Evolutionary conservation across 1,140 invertebrate species (phyloP), one percentile per base, ranked within the genome.

Genomic region (Formica selysi): DNA sequence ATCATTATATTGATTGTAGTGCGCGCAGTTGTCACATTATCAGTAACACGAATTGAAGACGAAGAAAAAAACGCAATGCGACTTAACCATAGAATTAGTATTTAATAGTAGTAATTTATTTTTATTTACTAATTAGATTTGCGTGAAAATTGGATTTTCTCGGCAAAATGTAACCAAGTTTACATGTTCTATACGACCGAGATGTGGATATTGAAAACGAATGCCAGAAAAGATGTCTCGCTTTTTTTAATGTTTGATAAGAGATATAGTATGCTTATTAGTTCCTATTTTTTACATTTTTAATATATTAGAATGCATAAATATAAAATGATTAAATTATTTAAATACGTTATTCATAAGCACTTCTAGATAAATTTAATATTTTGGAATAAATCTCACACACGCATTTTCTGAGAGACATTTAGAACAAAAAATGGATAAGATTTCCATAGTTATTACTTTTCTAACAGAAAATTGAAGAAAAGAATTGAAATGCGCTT

Each of bases 121-220:
- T 44, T 44, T 48, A 36, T 5, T 54, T 73, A 57, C 32, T 57
- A 57, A 22, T 73, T 44, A 44, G 22, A 68, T 68, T 68, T 68
- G 8, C 11, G n/a, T n/a, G 0, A 71, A 73, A n/a, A 57, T 36
- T 57, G 2, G 5, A 22, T 54, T 54, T 54, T 71, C 19, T 29
- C 26, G 0, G 7, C 29, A 71, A 32, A 71, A 54, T 71, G 29
- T 22, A 22, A 22, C 22, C 22, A 22, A 22, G 22, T 22, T 54
- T 48, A 6, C 5, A 51, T 36, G 3, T 73, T 36, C 5, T 54
- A 68, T 6, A 8, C 3, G 16, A 48, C 13, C 22, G 22, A 22
- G 5, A 41, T n/a, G 32, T 71, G 11, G 0, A 54, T 51, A n/a
- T 71, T 32, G 44, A 4, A 57, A 57, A 16, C 36, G 2, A 5